These are phyloP conservation scores for Egretta garzetta DNA, from an alignment of 2,113 vertebrate genomes.

Conservation along the genomic window DNA sequence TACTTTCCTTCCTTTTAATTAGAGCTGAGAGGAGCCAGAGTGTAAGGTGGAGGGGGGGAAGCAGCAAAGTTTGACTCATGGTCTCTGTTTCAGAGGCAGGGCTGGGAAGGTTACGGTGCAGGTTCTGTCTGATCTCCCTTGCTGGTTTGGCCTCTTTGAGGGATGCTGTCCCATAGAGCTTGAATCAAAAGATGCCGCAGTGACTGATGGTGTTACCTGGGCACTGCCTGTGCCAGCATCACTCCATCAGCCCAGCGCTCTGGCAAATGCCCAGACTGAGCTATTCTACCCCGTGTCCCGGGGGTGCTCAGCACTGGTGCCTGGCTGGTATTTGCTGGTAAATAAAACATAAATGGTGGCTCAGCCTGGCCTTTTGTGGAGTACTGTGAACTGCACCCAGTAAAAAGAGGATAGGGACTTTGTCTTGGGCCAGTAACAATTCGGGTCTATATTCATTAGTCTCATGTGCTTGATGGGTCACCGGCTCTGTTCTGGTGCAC, in stretches of 20 bases:
- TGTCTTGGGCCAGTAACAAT: background rate
- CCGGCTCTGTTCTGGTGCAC: background rate
- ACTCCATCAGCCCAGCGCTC: rapidly evolving
- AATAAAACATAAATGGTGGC: background rate
- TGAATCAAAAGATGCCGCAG: background rate
- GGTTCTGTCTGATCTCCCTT: background rate
- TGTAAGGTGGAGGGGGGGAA: background rate
- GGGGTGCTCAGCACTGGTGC: background rate
- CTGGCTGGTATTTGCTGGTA: background rate
- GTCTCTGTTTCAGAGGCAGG: background rate
- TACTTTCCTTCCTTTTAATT: background rate
- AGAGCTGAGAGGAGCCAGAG: background rate
- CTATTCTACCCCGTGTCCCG: background rate
- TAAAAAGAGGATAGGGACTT: background rate
- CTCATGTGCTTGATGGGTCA: rapidly evolving
- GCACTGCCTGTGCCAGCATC: background rate
- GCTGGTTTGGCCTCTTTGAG: background rate
- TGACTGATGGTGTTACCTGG: background rate
- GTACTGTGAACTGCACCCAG: background rate
- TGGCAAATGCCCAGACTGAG: background rate
- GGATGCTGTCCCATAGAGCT: background rate
- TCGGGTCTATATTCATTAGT: background rate
- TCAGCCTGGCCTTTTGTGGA: background rate
- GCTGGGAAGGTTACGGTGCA: background rate
- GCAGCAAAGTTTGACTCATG: background rate